A percentile compares a stretch with the other conserved stretches of the same genome.
Conservation (phyloP, 2,113 vertebrate species). For the Campylorhamphus procurvoides region DNA sequence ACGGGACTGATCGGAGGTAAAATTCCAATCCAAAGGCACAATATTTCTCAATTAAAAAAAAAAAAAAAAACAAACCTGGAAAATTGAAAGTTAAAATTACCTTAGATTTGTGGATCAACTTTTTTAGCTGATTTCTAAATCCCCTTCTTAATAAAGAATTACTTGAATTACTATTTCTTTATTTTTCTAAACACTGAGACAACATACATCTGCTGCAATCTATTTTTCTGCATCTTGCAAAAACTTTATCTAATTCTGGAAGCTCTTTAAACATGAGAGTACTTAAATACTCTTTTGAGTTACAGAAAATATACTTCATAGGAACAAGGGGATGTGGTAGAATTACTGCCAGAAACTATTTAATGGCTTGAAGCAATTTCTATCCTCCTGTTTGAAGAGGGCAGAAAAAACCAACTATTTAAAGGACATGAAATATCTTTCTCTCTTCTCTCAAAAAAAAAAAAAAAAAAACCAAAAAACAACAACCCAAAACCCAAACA, state of each 20-base stretch:
- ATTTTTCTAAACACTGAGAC: not conserved
- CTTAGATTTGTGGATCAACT: not conserved
- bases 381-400: not conserved
- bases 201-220: not conserved
- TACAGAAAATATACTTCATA: slow-evolving; percentile 11
- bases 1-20: not conserved
- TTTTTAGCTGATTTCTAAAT: not conserved
- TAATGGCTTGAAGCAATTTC: not conserved
- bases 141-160: not conserved
- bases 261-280: slow-evolving; percentile 6
- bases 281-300: not conserved
- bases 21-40: not conserved
- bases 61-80: not conserved
- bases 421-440: not conserved
- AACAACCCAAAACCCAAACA: not conserved
- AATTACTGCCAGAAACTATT: slow-evolving; percentile 7
- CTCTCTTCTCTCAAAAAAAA: not conserved
- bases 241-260: not conserved
- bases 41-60: not conserved
- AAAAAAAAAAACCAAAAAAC: too few species aligned
- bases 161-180: not conserved
- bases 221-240: not conserved
- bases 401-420: not conserved
- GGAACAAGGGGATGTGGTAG: not conserved
- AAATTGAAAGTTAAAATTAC: not conserved